A percentile compares a stretch with the other conserved stretches of the same genome.
Conservation (phyloP, 2,888 invertebrate species). For the Coelinius sp. region DNA sequence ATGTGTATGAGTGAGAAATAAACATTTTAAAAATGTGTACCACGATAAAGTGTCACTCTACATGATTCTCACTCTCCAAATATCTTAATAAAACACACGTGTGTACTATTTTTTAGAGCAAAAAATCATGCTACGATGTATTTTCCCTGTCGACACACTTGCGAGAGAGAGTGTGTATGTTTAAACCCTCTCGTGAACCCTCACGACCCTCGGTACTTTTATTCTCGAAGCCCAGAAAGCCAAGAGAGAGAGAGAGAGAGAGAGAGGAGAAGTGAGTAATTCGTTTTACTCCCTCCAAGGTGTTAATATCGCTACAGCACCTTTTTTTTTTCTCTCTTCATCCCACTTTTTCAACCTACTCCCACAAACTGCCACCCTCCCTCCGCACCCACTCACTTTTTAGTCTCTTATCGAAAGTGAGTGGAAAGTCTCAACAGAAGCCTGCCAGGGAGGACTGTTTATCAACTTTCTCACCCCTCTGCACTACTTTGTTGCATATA, state of each 20-base stretch:
- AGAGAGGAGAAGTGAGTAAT: conserved; percentile 38
- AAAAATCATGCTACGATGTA: background rate
- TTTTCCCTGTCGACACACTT: conserved; percentile 1
- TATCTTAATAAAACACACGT: background rate
- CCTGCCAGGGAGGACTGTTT: conserved; percentile 37
- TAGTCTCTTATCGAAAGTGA: conserved; percentile 31
- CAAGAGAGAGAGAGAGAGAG: background rate
- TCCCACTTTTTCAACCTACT: conserved; percentile 2
- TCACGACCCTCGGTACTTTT: conserved; percentile 10
- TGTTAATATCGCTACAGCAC: conserved; percentile 47
- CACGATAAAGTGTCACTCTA: background rate
- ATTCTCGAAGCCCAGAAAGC: background rate
- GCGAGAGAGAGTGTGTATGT: background rate
- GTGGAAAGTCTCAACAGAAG: conserved; percentile 19
- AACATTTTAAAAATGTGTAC: background rate
- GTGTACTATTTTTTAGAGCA: background rate
- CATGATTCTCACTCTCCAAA: background rate
- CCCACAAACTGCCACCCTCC: background rate
- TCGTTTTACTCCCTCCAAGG: conserved; percentile 46
- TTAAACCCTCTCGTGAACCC: conserved; percentile 1
- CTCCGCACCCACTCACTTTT: conserved; percentile 2
- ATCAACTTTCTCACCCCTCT: conserved; percentile 40
- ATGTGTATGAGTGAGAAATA: conserved; percentile 4
- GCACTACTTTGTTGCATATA: conserved; percentile 18
- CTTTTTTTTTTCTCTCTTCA: conserved; percentile 23